Evolutionary conservation across 2,113 vertebrate genomes (phyloP), one percentile per base, ranked within the genome.

Genomic region (Labrus mixtus): DNA sequence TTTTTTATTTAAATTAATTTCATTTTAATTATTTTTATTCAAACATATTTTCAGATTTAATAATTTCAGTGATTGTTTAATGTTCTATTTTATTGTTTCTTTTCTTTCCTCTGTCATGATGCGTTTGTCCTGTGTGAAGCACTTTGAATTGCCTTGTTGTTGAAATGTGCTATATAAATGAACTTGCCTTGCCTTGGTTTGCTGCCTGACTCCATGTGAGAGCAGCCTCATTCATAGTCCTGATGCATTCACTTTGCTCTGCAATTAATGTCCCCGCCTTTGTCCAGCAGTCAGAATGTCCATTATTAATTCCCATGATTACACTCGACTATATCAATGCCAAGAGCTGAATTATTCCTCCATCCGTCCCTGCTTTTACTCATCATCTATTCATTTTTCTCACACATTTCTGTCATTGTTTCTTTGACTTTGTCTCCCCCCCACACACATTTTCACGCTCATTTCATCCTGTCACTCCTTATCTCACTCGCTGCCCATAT

Each of bases 401-500:
- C 16, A 8, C 48, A 43, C 11, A 45, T 39, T 33, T 62, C 12
- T 46, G 22, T 48, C 1, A 46, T 59, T 19, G 61, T 75, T 54
- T 39, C 11, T 57, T 59, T 41, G 9, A 54, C n/a, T 16, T 20
- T 41, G 11, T 66, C 36, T 51, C 20, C 45, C 15, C 48, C 33
- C 39, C 46, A 16, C 8, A n/a, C 15, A n/a, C n/a, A 23, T 72
- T 76, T 41, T 61, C 53, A 57, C 61, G 17, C 39, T 43, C 25
- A 17, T 71, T 79, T 74, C 59, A 76, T 65, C 46, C 1, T 1
- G 20, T 61, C 45, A 6, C 16, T 25, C 51, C 65, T 67, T 61
- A 73, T 76, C 57, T 71, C 9, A 39, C 46, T 54, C 51, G 61
- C 55, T 54, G 25, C 55, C 66, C 33, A 11, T 73, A 78, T 81